These are phyloP conservation scores for Microctenopoma steveboyesi DNA, from an alignment of 2,797 vertebrate genomes.

Conservation along the genomic window DNA sequence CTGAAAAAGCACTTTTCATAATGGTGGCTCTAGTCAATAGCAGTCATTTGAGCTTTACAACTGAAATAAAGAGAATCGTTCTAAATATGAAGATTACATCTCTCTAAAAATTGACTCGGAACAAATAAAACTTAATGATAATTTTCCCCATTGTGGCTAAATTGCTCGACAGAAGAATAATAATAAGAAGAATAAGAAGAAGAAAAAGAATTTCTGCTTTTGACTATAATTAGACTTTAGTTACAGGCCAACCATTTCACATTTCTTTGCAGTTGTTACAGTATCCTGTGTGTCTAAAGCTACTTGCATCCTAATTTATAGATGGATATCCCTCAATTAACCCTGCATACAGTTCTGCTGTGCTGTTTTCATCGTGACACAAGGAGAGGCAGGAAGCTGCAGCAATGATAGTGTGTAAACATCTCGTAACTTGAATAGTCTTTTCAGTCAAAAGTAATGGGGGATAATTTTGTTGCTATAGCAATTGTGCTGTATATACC, in stretches of 20 bases:
- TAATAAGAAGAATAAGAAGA: no score
- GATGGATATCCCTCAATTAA: constrained; percentile 41
- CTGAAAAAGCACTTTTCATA: not conserved
- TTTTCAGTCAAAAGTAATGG: constrained; percentile 41
- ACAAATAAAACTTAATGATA: constrained; percentile 1
- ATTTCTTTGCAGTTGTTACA: constrained; percentile 6
- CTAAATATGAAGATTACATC: not conserved
- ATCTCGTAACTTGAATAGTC: constrained; percentile 26
- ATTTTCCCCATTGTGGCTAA: not conserved
- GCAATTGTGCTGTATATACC: constrained; percentile 26
- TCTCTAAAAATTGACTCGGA: not conserved
- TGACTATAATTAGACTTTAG: constrained; percentile 28
- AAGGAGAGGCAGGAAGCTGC: constrained; percentile 30
- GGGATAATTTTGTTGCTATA: constrained; percentile 54
- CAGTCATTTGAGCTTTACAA: not conserved
- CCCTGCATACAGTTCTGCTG: constrained; percentile 16
- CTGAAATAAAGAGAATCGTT: not conserved
- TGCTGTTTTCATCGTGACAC: constrained; percentile 33
- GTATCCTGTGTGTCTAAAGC: constrained; percentile 10
- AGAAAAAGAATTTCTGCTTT: not conserved
- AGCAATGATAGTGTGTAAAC: constrained; percentile 33
- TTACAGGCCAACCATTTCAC: constrained; percentile 13
- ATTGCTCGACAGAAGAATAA: not conserved
- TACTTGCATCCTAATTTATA: constrained; percentile 39
- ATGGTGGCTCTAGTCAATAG: not conserved